Conservation (phyloP, 2,113 vertebrate species). For the Anser cygnoides region DNA sequence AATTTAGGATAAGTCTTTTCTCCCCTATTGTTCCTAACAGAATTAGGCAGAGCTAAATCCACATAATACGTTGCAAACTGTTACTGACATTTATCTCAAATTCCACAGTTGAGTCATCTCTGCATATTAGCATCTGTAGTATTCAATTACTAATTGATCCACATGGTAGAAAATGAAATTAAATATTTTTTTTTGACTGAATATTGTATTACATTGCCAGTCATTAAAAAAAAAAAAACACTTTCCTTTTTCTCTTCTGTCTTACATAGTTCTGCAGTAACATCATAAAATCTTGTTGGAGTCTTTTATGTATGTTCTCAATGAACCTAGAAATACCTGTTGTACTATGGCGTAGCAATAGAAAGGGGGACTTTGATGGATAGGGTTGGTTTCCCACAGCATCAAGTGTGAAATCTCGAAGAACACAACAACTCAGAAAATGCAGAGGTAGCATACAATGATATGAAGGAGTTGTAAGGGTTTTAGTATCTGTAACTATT, state of each 20-base stretch:
- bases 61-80: neutral
- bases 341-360: neutral
- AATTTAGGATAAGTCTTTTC: neutral
- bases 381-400: neutral
- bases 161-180: neutral
- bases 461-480: neutral
- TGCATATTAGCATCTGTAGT: constrained; percentile 1
- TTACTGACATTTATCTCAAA: constrained; percentile 26
- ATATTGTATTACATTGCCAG: neutral
- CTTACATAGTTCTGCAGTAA: neutral
- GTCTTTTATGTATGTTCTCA: neutral
- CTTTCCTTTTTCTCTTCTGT: neutral
- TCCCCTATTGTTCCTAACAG: neutral
- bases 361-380: neutral
- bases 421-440: neutral
- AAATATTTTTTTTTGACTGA: neutral
- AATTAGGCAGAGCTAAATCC: neutral
- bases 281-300: neutral
- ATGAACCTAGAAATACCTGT: neutral
- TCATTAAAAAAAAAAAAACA: neutral
- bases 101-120: constrained; percentile 22
- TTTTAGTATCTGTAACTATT: neutral
- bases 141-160: constrained; percentile 21
- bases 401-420: neutral
- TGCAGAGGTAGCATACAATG: neutral